Base-by-base conservation (phyloP, 1,140 invertebrate genomes). In the Drosophila mauritiana region DNA sequence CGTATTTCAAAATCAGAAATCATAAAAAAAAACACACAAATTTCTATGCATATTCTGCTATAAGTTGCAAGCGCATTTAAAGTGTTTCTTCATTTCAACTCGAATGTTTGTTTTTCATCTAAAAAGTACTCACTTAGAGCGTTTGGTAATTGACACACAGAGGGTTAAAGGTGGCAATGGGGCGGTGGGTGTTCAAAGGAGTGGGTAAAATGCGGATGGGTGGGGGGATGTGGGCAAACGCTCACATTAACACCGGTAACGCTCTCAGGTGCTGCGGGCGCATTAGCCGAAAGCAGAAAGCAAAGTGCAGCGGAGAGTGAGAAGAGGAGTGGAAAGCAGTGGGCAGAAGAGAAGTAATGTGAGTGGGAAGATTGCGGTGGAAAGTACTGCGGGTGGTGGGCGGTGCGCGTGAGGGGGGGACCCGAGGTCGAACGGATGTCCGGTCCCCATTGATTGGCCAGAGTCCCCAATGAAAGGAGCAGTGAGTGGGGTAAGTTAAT, bases 371-470 rank as follows among this genome's bases (percentile, higher is more conserved):
- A 27, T 48, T 22, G 59, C 25, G 59, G 49, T 42, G 37, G 20
- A 17, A 37, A 34, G 37, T 53, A 27, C 25, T 34, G 67, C 42
- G 37, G 17, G 17, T 10, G 34, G 25, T 61, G 13, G 13, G 11
- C 7, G n/a, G 11, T 17, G 22, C 20, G 39, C 7, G 8, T 10
- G 0, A 10, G 8, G 46, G 39, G 39, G 34, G 65, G 15, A 20
- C 15, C 8, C 22, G 31, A n/a, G 48, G 42, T 40, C 12, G 20
- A 72, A 49, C 68, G 65, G 68, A 72, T 72, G 68, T 70, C 68
- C 68, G 68, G 68, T 53, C 20, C 31, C 52, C 68, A 49, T 72
- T 51, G 68, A 72, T 72, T 72, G 68, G 68, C 43, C 43, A 31
- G 40, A 34, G 8, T 51, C 22, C 22, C 45, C 45, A 13, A 12